Evolutionary conservation across 2,113 vertebrate genomes (phyloP).

Genomic region (Leptosomus discolor): DNA sequence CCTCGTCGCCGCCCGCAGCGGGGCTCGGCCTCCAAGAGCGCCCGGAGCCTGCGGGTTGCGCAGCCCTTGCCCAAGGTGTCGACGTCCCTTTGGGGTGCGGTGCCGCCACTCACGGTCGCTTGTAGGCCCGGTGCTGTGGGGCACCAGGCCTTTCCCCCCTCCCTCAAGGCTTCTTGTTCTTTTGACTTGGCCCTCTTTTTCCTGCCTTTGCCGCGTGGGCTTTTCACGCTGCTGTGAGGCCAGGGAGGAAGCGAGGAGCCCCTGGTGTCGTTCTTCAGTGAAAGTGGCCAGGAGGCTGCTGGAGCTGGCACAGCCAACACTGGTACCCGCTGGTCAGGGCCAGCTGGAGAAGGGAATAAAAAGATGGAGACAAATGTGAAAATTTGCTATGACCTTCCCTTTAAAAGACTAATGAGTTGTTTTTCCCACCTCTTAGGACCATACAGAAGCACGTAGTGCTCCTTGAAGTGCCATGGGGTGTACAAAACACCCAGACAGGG

Average conservation of each 20-base stretch:
- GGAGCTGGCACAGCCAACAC: rapidly evolving
- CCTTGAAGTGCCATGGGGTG: not conserved
- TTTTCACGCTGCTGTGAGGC: no score
- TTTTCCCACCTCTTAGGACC: not conserved
- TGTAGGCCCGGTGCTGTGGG: rapidly evolving
- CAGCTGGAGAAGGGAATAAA: not conserved
- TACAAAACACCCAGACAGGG: not conserved
- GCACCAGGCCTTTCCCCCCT: rapidly evolving
- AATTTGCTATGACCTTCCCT: not conserved
- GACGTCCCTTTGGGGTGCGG: no score
- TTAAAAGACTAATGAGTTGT: not conserved
- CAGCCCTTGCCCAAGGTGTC: no score
- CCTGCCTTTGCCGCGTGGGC: rapidly evolving
- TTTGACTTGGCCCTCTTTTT: no score
- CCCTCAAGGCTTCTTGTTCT: rapidly evolving
- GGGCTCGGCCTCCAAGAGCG: no score
- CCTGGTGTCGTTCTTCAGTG: rapidly evolving
- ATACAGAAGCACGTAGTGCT: rapidly evolving
- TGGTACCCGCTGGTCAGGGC: no score
- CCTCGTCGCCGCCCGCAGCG: no score
- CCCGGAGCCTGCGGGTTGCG: no score
- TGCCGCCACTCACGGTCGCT: rapidly evolving
- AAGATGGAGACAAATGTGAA: not conserved
- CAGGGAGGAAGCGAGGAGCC: rapidly evolving
- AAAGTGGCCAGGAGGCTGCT: not conserved